These are phyloP conservation scores for Drosophila setosimentum DNA, from an alignment of 2,888 invertebrate genomes.

Conservation along the genomic window DNA sequence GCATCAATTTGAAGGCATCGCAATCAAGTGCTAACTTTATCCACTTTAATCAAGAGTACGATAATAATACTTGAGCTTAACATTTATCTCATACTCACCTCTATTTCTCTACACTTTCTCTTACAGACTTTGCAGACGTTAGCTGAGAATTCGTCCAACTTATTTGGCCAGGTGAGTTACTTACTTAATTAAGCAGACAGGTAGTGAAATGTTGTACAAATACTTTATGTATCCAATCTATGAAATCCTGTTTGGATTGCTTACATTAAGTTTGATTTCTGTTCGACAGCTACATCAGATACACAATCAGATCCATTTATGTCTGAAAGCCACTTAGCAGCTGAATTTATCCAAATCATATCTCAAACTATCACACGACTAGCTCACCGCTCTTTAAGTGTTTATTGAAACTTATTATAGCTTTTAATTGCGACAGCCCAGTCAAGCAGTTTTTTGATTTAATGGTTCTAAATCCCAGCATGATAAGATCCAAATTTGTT, in stretches of 20 bases:
- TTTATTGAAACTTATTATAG: not conserved
- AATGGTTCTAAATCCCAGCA: not conserved
- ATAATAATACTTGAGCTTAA: slow-evolving; percentile 27
- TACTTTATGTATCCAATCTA: not conserved
- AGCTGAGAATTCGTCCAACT: slow-evolving; percentile 16
- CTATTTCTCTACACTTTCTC: slow-evolving; percentile 4
- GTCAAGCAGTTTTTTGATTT: not conserved
- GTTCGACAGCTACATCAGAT: not conserved
- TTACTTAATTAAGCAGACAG: not conserved
- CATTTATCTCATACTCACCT: slow-evolving; percentile 26
- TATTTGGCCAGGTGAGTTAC: slow-evolving; percentile 41
- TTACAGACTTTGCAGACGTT: slow-evolving; percentile 39
- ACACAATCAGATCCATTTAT: not conserved
- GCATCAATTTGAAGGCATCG: slow-evolving; percentile 49
- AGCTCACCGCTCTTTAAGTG: not conserved
- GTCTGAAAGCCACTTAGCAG: not conserved
- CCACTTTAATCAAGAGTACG: slow-evolving; percentile 41
- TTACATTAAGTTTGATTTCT: not conserved
- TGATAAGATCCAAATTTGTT: not conserved
- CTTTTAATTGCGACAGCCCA: not conserved
- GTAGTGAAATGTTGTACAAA: not conserved
- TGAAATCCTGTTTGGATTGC: not conserved
- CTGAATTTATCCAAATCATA: slow-evolving; percentile 1
- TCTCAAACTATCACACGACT: not conserved
- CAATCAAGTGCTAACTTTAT: slow-evolving; percentile 43